phyloP scores from a whole-genome alignment of 2,888 invertebrate species.

The Hedya salicella region DNA sequence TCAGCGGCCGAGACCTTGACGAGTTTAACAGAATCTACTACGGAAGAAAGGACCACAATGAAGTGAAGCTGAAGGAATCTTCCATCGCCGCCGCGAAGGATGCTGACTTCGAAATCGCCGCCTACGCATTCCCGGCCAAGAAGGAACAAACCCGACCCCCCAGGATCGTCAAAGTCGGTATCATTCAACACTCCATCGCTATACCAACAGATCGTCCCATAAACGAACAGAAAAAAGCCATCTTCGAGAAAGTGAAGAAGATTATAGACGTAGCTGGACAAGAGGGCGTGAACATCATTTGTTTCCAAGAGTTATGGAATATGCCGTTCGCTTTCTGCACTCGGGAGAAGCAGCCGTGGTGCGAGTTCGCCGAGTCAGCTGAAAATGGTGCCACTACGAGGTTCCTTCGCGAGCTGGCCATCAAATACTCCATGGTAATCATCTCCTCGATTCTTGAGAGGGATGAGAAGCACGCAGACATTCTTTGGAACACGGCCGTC shows the following conservation, averaged over 20 bases:
- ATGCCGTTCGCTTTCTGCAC: constrained; percentile 99
- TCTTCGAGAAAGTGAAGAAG: constrained; percentile 90
- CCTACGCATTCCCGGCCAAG: constrained; percentile 78
- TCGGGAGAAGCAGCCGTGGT: constrained; percentile 98
- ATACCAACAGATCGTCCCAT: constrained; percentile 91
- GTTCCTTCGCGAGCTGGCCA: constrained; percentile 92
- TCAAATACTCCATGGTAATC: constrained; percentile 96
- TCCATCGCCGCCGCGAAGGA: constrained; percentile 84
- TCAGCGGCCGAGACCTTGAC: constrained; percentile 72
- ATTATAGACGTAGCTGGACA: constrained; percentile 93
- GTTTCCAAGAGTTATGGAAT: constrained; percentile 98
- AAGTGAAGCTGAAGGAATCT: constrained; percentile 72
- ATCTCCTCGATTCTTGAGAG: constrained; percentile 98
- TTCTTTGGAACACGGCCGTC: constrained; percentile 98
- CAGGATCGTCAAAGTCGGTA: constrained; percentile 92
- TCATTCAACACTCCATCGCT: constrained; percentile 95
- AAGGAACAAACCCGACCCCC: constrained; percentile 86
- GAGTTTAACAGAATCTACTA: constrained; percentile 80
- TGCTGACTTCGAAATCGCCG: constrained; percentile 82
- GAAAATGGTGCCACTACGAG: constrained; percentile 94
- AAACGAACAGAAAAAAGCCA: constrained; percentile 90
- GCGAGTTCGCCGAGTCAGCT: constrained; percentile 98
- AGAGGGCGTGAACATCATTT: constrained; percentile 95
- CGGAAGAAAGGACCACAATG: constrained; percentile 71
- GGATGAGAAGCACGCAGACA: constrained; percentile 93